Evolutionary conservation across 1,140 invertebrate genomes (phyloP), one percentile per base, ranked within the genome.

Genomic region (Chlorops oryzae): DNA sequence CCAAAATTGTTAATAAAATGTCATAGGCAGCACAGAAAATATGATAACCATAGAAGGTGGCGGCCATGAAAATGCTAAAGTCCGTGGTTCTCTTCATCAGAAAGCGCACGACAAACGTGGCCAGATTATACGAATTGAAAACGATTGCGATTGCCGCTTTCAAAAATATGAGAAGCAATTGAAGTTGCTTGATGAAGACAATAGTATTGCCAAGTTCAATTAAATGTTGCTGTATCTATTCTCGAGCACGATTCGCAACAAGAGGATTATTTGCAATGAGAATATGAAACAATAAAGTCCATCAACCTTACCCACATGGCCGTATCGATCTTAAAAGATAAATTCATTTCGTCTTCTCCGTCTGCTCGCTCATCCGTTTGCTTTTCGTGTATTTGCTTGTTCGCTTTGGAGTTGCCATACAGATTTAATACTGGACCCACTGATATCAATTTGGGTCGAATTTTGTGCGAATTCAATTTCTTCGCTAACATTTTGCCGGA

Each of bases 281-380:
- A 32, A 32, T 13, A 32, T 32, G n/a, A 32, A 32, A n/a, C n/a
- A n/a, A n/a, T 32, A n/a, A n/a, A 32, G 27, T 45, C 56, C 51
- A 38, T 15, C 55, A 58, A 65, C 62, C 65, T 65, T 65, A 59
- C 65, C n/a, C n/a, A n/a, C n/a, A n/a, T n/a, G n/a, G n/a, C n/a
- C n/a, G n/a, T n/a, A n/a, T n/a, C n/a, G n/a, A n/a, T n/a, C n/a
- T n/a, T n/a, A n/a, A n/a, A n/a, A n/a, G n/a, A n/a, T n/a, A n/a
- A n/a, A n/a, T n/a, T n/a, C n/a, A n/a, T n/a, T n/a, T n/a, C n/a
- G n/a, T n/a, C n/a, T n/a, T n/a, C n/a, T n/a, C n/a, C n/a, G n/a
- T n/a, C n/a, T n/a, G n/a, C n/a, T n/a, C n/a, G n/a, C n/a, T n/a
- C n/a, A n/a, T n/a, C n/a, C n/a, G n/a, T n/a, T n/a, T n/a, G n/a